Conservation (phyloP, 2,888 invertebrate species). For the Pegoplata infirma region DNA sequence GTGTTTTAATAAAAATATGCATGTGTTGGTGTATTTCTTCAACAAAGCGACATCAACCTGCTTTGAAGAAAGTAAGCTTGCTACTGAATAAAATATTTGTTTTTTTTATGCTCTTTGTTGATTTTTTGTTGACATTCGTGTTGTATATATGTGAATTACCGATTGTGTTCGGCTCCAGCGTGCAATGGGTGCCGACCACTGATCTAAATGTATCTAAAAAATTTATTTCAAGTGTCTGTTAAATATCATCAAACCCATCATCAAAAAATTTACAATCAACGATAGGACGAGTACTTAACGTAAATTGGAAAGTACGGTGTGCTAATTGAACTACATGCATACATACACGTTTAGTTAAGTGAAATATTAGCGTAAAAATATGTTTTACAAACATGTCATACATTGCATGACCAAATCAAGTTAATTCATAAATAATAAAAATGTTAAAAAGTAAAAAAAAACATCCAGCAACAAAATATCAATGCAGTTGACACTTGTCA, state of each 20-base stretch:
- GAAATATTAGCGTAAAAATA: conserved; percentile 35
- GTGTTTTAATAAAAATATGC: too few relatives aligned
- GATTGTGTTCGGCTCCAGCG: too few relatives aligned
- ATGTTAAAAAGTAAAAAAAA: neutral
- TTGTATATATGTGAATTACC: too few relatives aligned
- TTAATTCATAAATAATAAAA: conserved; percentile 21
- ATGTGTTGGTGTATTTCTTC: too few relatives aligned
- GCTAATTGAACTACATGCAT: conserved; percentile 29
- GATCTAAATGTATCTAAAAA: neutral
- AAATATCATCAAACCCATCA: neutral
- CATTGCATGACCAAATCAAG: conserved; percentile 43
- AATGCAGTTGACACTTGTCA: neutral
- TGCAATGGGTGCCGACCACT: too few relatives aligned
- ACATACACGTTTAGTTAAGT: conserved; percentile 14
- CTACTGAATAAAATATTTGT: too few relatives aligned
- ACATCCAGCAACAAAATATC: too few relatives aligned
- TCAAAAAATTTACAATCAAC: neutral
- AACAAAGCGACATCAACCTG: too few relatives aligned
- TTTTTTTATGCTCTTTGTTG: too few relatives aligned
- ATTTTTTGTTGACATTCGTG: too few relatives aligned
- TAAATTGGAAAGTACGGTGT: conserved; percentile 7
- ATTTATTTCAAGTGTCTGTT: neutral
- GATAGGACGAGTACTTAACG: too few relatives aligned
- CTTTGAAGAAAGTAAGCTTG: too few relatives aligned
- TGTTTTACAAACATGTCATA: conserved; percentile 29